A percentile compares a stretch with the other conserved stretches of the same genome.
Conservation (phyloP, 2,113 vertebrate species). For the Menura novaehollandiae region DNA sequence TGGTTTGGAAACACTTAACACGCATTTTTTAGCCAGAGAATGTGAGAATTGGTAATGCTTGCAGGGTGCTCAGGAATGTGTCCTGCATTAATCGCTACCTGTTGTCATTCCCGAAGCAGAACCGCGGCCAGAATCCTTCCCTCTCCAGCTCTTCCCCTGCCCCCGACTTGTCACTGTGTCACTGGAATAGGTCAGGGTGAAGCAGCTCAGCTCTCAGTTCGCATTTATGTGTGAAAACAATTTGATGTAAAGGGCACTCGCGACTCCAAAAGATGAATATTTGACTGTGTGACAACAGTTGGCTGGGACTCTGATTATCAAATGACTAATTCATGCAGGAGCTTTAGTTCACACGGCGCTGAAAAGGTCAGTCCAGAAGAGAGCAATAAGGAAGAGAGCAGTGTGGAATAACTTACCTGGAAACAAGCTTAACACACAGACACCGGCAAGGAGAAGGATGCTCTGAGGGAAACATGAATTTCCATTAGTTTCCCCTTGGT, state of each 20-base stretch:
- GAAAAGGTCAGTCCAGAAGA: not conserved
- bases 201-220: rapidly evolving
- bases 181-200: rapidly evolving
- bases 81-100: not conserved
- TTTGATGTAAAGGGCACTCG: not conserved
- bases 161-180: not conserved
- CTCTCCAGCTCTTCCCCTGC: not conserved
- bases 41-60: rapidly evolving
- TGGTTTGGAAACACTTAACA: rapidly evolving
- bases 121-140: not conserved
- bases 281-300: not conserved
- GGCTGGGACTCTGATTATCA: not conserved
- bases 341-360: not conserved
- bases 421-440: not conserved
- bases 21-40: not conserved
- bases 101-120: not conserved
- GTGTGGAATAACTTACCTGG: not conserved
- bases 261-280: not conserved
- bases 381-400: not conserved
- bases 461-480: not conserved
- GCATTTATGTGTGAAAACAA: not conserved
- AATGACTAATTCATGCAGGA: not conserved
- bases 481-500: not conserved
- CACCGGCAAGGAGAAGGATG: not conserved
- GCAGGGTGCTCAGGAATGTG: not conserved